Conservation (phyloP, 2,888 invertebrate genomes). For the Exephanes ischioxanthus region DNA sequence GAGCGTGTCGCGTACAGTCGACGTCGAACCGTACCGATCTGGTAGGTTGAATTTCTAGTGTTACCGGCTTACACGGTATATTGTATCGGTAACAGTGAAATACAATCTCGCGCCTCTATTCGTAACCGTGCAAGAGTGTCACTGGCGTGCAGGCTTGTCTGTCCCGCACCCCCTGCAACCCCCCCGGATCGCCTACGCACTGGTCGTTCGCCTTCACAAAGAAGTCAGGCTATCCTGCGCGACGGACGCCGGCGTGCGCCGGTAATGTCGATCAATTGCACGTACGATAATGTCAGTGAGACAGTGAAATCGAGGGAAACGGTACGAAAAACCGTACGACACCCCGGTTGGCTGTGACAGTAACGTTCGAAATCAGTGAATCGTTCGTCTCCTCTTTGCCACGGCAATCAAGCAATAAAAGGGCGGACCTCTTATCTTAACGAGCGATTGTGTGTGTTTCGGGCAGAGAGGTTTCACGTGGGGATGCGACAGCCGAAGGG, state of each 20-base stretch:
- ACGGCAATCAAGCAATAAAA: slow-evolving; percentile 73
- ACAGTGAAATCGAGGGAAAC: slow-evolving; percentile 50
- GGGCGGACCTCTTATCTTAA: slow-evolving; percentile 72
- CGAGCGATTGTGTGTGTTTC: slow-evolving; percentile 74
- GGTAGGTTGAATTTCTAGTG: slow-evolving; percentile 6
- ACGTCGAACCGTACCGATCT: slow-evolving; percentile 9
- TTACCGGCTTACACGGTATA: slow-evolving; percentile 7
- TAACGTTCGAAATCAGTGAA: slow-evolving; percentile 65
- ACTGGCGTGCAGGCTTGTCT: slow-evolving; percentile 45
- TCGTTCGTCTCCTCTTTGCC: slow-evolving; percentile 45
- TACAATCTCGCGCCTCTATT: slow-evolving; percentile 45
- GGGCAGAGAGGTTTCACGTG: slow-evolving; percentile 52
- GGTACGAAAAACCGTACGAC: slow-evolving; percentile 34
- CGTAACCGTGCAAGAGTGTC: slow-evolving; percentile 28
- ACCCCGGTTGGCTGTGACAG: slow-evolving; percentile 41
- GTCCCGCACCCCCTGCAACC: slow-evolving; percentile 1
- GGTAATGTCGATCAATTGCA: slow-evolving; percentile 67
- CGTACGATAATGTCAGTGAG: slow-evolving; percentile 64
- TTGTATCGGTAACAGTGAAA: slow-evolving; percentile 23
- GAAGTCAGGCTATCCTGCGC: slow-evolving; percentile 26
- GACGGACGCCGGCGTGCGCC: neutral
- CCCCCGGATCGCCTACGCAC: slow-evolving; percentile 3
- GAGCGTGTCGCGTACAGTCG: slow-evolving; percentile 45
- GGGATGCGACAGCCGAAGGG: slow-evolving; percentile 53
- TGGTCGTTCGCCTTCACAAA: slow-evolving; percentile 25